These are phyloP conservation scores for Yasuhikotakia modesta DNA, from an alignment of 2,797 vertebrate species.

Conservation along the genomic window DNA sequence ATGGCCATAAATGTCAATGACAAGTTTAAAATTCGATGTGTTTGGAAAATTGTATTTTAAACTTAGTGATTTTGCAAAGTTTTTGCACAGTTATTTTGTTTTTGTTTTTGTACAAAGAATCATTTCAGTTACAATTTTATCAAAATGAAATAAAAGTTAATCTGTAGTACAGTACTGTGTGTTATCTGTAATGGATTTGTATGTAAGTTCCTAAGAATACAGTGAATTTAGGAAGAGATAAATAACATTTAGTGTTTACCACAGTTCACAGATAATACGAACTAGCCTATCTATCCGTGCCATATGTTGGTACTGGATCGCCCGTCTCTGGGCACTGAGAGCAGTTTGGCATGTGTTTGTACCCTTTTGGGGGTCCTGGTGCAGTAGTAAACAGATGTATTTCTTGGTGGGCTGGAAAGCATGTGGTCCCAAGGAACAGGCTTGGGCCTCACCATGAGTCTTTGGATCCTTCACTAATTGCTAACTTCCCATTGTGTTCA, in stretches of 20 bases:
- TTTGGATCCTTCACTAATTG: conserved; percentile 18
- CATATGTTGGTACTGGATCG: conserved; percentile 21
- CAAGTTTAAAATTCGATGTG: not conserved
- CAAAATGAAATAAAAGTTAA: too few relatives aligned
- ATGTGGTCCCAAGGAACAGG: conserved; percentile 6
- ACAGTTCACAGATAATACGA: not conserved
- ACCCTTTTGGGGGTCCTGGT: conserved; percentile 12
- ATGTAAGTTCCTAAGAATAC: not conserved
- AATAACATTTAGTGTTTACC: not conserved
- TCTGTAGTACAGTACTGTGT: not conserved
- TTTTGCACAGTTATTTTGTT: not conserved
- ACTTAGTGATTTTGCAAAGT: too few relatives aligned
- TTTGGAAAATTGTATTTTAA: too few relatives aligned
- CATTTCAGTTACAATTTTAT: too few relatives aligned
- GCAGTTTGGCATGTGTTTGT: conserved; percentile 17
- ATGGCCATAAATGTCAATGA: not conserved
- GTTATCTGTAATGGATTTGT: not conserved
- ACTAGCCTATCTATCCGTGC: not conserved
- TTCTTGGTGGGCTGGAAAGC: conserved; percentile 27
- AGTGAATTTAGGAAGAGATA: not conserved
- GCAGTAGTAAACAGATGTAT: conserved; percentile 25
- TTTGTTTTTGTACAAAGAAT: too few relatives aligned
- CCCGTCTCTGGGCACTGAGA: too few relatives aligned
- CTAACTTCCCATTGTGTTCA: conserved; percentile 18
- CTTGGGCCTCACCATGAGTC: not conserved